phyloP scores from a whole-genome alignment of 2,113 vertebrate genomes.

The Cygnus atratus region DNA sequence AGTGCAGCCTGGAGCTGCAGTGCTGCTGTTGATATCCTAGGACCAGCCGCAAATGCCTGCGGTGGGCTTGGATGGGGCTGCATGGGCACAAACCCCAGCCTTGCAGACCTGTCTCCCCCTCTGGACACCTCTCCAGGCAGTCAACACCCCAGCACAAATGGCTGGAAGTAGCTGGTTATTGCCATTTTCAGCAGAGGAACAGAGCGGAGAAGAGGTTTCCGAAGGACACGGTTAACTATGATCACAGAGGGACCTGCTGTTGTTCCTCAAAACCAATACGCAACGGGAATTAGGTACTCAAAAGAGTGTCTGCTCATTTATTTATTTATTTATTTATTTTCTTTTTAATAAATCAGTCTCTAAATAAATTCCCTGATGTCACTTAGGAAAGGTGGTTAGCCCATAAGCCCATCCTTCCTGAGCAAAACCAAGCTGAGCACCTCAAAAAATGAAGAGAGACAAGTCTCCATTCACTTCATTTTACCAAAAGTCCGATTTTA shows the following conservation, averaged over 20 bases:
- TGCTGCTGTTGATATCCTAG: background rate
- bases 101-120: background rate
- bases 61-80: background rate
- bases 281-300: background rate
- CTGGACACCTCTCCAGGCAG: background rate
- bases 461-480: background rate
- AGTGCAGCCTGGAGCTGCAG: background rate
- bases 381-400: background rate
- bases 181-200: background rate
- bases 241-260: background rate
- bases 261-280: background rate
- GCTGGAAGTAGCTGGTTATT: background rate
- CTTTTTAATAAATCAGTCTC: background rate
- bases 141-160: background rate
- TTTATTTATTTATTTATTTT: too few relatives aligned
- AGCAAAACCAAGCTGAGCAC: background rate
- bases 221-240: background rate
- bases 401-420: background rate
- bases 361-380: background rate
- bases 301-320: background rate
- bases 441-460: background rate
- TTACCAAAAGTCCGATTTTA: background rate
- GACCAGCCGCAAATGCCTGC: accelerated
- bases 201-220: background rate
- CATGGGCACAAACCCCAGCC: background rate